Percentiles rank a stretch among this genome's conserved stretches.
Evolutionary conservation across 2,888 invertebrate genomes (phyloP).

Genomic region (Pandemis corylana): DNA sequence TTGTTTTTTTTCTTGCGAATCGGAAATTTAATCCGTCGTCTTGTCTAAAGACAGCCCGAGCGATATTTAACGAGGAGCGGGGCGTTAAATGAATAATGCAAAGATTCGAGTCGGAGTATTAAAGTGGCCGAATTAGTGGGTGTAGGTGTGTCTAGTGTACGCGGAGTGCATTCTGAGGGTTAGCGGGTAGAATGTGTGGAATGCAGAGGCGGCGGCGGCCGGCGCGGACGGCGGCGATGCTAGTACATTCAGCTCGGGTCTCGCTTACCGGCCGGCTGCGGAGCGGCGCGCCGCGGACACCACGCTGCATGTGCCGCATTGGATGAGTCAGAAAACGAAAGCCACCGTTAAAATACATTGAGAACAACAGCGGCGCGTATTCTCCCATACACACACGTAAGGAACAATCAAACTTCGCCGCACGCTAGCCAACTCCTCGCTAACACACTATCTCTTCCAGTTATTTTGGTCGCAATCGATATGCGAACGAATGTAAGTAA

Average conservation of each 20-base stretch:
- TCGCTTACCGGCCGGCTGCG: conserved; percentile 70
- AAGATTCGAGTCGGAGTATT: conserved; percentile 51
- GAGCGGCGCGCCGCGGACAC: conserved; percentile 68
- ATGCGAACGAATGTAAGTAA: conserved; percentile 69
- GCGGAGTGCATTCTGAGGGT: conserved; percentile 78
- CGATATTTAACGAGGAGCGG: conserved; percentile 36
- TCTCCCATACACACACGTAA: conserved; percentile 46
- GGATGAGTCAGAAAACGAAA: conserved; percentile 82
- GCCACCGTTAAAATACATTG: conserved; percentile 64
- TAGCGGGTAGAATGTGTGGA: conserved; percentile 76
- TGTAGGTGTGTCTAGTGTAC: conserved; percentile 69
- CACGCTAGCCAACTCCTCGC: conserved; percentile 80
- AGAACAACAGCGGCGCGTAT: conserved; percentile 48
- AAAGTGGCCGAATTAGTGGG: conserved; percentile 75
- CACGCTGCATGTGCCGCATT: conserved; percentile 75
- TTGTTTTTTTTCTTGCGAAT: conserved; percentile 52
- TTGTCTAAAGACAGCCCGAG: conserved; percentile 11
- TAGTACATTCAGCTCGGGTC: conserved; percentile 45
- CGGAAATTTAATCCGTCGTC: conserved; percentile 27
- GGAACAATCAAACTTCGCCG: conserved; percentile 60
- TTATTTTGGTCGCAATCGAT: conserved; percentile 81
- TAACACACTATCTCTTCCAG: conserved; percentile 82
- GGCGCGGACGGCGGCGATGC: conserved; percentile 45
- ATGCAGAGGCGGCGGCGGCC: conserved; percentile 66
- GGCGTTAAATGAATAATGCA: conserved; percentile 52